Evolutionary conservation across 2,797 vertebrate species (phyloP).

Genomic region (Syngnathus acus): DNA sequence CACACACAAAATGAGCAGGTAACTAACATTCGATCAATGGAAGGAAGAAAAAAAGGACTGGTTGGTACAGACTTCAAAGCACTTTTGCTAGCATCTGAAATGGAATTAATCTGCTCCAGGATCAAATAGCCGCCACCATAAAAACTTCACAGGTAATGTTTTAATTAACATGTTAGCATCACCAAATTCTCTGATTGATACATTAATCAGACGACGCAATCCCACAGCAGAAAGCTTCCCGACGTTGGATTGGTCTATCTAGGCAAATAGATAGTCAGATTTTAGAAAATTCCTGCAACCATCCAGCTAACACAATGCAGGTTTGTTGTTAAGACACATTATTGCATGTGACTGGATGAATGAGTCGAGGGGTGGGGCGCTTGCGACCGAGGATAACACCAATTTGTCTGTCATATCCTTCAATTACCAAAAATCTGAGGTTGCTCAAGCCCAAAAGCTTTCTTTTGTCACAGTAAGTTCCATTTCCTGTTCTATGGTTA

Average conservation of each 20-base stretch:
- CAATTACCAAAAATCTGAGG: conserved; percentile 18
- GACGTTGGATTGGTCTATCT: too few relatives aligned
- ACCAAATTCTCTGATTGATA: too few relatives aligned
- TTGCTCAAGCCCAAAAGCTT: background rate
- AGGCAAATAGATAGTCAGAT: too few relatives aligned
- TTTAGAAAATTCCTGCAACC: too few relatives aligned
- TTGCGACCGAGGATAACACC: too few relatives aligned
- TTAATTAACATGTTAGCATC: background rate
- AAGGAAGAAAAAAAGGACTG: background rate
- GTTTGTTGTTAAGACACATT: too few relatives aligned
- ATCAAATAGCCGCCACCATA: background rate
- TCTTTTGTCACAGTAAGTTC: background rate
- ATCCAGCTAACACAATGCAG: too few relatives aligned
- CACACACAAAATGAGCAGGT: background rate
- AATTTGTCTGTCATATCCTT: background rate
- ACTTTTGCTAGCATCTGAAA: background rate
- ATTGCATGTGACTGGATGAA: too few relatives aligned
- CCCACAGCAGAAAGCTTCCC: too few relatives aligned
- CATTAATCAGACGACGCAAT: too few relatives aligned
- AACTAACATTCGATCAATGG: background rate
- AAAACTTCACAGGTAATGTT: background rate
- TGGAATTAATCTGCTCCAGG: too few relatives aligned
- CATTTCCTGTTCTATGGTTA: background rate
- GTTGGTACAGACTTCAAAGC: background rate
- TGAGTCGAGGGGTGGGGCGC: too few relatives aligned